Base-by-base conservation (phyloP, 2,797 vertebrate genomes). In the Microcaecilia unicolor region DNA sequence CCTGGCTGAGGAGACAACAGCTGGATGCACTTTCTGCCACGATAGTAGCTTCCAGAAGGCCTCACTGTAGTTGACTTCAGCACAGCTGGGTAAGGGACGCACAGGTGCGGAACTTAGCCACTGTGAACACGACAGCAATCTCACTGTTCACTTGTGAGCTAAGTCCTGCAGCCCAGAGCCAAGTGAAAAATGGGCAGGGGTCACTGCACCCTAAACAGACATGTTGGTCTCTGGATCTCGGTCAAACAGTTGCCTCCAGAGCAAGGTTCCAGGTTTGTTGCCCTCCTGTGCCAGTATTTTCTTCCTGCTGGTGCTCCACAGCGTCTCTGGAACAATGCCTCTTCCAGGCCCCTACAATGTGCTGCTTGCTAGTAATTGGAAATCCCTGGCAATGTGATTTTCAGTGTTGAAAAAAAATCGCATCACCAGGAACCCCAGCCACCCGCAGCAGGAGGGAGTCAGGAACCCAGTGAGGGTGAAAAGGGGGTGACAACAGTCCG, bases 381-480 rank as follows among this genome's bases (percentile, higher is more conserved):
- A 95, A 93, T 95, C 92, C 91, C 92, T 95, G 92, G 91, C 92
- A 95, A 93, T 95, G 92, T 95, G 92, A 95, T 95, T 93, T 87
- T 83, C 70, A 64, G 61, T 65, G 65, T 56, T 46, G 74, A 64
- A 78, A 55, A n/a, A 86, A 93, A 93, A 95, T 93, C 92, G 88
- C 92, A 87, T 90, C 88, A 80, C 89, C 92, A 91, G 91, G 92
- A 92, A 92, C 90, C 84, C 92, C 92, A 8, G 19, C 8, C 8
- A 20, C 19, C 8, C 19, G 8, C 3, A 11, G n/a, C 19, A 18
- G 9, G 8, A 6, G 15, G 11, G 9, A 4, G 28, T n/a, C n/a
- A n/a, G n/a, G n/a, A n/a, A n/a, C n/a, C n/a, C n/a, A n/a, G n/a
- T n/a, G n/a, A n/a, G n/a, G n/a, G n/a, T n/a, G n/a, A n/a, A n/a